Evolutionary conservation across 2,113 vertebrate species (phyloP).

Genomic region (Oreochromis tanganicae): DNA sequence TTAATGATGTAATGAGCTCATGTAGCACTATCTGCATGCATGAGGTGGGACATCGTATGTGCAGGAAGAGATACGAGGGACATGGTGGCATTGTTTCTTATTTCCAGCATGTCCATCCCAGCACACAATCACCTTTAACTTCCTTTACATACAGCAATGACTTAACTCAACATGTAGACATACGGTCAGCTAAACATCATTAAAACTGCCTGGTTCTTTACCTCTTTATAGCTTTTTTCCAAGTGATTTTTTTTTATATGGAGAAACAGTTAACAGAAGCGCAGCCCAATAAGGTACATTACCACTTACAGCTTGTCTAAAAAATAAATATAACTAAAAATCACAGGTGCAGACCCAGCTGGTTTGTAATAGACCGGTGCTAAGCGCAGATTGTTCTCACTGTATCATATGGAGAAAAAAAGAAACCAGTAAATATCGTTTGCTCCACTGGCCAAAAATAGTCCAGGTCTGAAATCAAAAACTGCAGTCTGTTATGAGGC

Average conservation of each 20-base stretch:
- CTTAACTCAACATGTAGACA: background rate
- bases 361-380: background rate
- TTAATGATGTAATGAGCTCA: background rate
- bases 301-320: background rate
- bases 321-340: background rate
- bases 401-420: background rate
- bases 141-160: background rate
- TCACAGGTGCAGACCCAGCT: background rate
- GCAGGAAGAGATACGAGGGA: background rate
- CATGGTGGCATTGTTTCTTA: background rate
- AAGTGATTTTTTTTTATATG: fast-evolving
- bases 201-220: background rate
- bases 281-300: background rate
- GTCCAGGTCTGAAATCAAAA: background rate
- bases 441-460: background rate
- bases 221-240: background rate
- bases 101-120: background rate
- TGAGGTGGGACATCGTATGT: background rate
- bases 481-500: background rate
- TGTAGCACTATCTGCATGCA: background rate
- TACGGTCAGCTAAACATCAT: background rate
- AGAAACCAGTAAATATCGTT: fast-evolving
- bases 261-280: background rate
- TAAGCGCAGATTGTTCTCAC: background rate
- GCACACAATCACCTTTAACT: background rate